Base-by-base conservation (phyloP, 2,113 vertebrate species). In the Epinephelus lanceolatus region DNA sequence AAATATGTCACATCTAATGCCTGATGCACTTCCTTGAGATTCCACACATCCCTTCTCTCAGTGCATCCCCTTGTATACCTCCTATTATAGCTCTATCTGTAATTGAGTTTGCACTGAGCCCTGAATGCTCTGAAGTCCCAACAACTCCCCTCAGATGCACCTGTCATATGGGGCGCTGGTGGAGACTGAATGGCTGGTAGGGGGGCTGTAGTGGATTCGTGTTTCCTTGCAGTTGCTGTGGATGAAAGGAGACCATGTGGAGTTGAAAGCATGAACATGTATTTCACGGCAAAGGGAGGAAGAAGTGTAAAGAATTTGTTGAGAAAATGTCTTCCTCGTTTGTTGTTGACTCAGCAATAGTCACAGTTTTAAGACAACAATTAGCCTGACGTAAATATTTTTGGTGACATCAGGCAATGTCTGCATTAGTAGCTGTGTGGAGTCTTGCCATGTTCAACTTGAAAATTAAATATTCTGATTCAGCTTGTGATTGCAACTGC, bases 121-220 rank as follows among this genome's bases (percentile, higher is more conserved):
- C 66, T 49, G 62, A 59, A 68, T 84, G 23, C 21, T 78, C 23
- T 65, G 76, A 76, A 62, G 68, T 86, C 55, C 63, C 2, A 68
- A 62, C 65, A 74, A 69, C 68, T 21, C 68, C 75, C 75, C 72
- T 75, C 78, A 33, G 55, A 40, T 73, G 75, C 86, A 91, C 89
- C 84, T 89, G 82, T 87, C 71, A 52, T 71, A 73, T 53, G 71
- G 63, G 23, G 52, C 30, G 69, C 52, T 37, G 51, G 15, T 69
- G 23, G 49, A 63, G 63, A 62, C 71, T 33, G 63, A 76, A 42
- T 49, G 65, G 23, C 2, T 37, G 33, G 33, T 37, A 1, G 33
- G 33, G 33, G 33, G 33, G 33, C 33, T 82, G 59, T 11, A 53
- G 60, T 83, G 66, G 66, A 68, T 78, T 68, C 27, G 40, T 69